Evolutionary conservation across 1,140 invertebrate genomes (phyloP), one percentile per base, ranked within the genome.

Genomic region (Telenomus remus): DNA sequence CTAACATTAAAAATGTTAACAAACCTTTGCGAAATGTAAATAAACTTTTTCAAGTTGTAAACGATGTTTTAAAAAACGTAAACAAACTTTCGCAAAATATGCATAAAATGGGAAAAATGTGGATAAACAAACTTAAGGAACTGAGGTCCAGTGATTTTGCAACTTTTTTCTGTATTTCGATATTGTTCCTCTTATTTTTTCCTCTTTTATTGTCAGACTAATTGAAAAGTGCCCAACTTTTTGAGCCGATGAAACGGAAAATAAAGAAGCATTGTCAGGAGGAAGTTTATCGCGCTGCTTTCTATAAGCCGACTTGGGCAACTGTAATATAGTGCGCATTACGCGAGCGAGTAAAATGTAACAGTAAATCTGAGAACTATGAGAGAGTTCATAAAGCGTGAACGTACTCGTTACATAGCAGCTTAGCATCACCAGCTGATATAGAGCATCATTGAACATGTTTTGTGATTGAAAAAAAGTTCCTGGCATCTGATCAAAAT

Each of bases 321-420:
- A 65, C 14, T 50, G 46, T 50, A 66, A 66, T 56, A n/a, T 42
- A 47, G 39, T 11, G 13, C 35, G 42, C 11, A 66, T 59, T 68
- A 59, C 49, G n/a, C 27, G 42, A 53, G 44, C 37, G 33, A 10
- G 14, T 16, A 46, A 56, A 63, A 51, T 51, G 57, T 71, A 71
- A 63, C 68, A 63, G 68, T 71, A 71, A 63, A 55, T 63, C 11
- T 14, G 14, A 56, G 14, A 10, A 34, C 27, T 60, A 27, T 57
- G 53, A 56, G 44, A 56, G 50, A 49, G 51, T 51, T 63, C 57
- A 33, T 63, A 55, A 54, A 14, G 50, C 56, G 43, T 69, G 49
- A 69, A 69, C 50, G 47, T 60, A 60, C 54, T 68, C 14, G 43
- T 49, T 65, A 37, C 16, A 53, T 53, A 56, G 51, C 47, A 43